Conservation (phyloP, 2,888 invertebrate genomes). For the Drosophila paramelanica region DNA sequence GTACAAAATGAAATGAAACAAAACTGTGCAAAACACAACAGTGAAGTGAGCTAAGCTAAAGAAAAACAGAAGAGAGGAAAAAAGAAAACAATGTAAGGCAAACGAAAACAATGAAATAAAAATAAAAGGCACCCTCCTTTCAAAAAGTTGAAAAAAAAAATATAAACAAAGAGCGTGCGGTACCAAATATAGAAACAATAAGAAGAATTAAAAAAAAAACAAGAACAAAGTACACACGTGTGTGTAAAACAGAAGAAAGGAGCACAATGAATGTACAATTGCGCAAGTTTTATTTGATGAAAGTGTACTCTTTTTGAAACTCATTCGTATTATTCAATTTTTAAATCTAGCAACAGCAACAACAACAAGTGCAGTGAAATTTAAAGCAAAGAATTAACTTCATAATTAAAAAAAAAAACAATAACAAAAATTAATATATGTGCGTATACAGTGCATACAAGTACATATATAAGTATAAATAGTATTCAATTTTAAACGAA, state of each 20-base stretch:
- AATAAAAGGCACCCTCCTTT: background rate
- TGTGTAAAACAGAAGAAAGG: conserved; percentile 16
- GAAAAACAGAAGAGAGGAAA: background rate
- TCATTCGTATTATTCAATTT: conserved; percentile 32
- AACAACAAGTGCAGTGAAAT: conserved; percentile 42
- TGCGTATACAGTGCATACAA: conserved; percentile 27
- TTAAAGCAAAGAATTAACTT: conserved; percentile 26
- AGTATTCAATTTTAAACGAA: conserved; percentile 32
- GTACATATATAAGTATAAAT: conserved; percentile 39
- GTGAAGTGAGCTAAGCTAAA: conserved; percentile 37
- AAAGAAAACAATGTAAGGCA: conserved; percentile 16
- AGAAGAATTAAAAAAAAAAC: background rate
- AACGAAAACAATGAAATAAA: conserved; percentile 8
- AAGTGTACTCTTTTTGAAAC: conserved; percentile 32
- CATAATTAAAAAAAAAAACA: conserved; percentile 21
- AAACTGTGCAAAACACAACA: conserved; percentile 27
- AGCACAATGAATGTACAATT: conserved; percentile 48
- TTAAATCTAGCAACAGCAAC: conserved; percentile 33
- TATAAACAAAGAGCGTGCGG: background rate
- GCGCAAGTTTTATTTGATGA: conserved; percentile 37
- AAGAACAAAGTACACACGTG: conserved; percentile 7
- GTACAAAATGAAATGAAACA: conserved; percentile 6
- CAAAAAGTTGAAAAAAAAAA: background rate
- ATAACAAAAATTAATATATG: conserved; percentile 14
- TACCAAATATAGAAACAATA: background rate